Evolutionary conservation across 2,888 invertebrate species (phyloP).

Genomic region (Molanna angustata): DNA sequence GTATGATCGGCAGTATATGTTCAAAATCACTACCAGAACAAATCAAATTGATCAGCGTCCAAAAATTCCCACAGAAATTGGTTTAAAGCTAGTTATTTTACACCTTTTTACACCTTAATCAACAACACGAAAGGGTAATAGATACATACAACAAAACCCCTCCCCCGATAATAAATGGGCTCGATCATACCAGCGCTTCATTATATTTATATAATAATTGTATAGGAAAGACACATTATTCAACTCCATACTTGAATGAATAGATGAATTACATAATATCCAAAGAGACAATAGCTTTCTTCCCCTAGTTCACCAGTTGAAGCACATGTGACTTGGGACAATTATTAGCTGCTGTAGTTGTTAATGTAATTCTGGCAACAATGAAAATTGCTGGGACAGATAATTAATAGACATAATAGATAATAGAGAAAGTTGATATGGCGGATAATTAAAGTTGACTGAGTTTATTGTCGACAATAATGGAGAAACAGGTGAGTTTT

Average conservation of each 20-base stretch:
- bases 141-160: conserved; percentile 15
- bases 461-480: too few species aligned
- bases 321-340: conserved; percentile 16
- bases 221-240: conserved; percentile 15
- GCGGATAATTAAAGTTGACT: not conserved
- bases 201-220: conserved; percentile 10
- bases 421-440: not conserved
- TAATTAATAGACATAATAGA: not conserved
- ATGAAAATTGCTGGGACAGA: too few species aligned
- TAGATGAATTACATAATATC: conserved; percentile 15
- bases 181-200: not conserved
- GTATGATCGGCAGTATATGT: too few species aligned
- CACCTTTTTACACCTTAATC: conserved; percentile 13
- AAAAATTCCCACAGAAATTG: conserved; percentile 18
- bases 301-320: not conserved
- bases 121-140: conserved; percentile 6
- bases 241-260: conserved; percentile 3
- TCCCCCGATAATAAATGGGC: conserved; percentile 10
- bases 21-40: too few species aligned
- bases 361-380: too few species aligned
- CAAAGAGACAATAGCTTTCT: conserved; percentile 14
- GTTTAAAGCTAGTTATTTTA: conserved; percentile 15
- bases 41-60: too few species aligned
- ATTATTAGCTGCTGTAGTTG: conserved; percentile 11
- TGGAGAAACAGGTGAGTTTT: too few species aligned